Conservation (phyloP, 2,888 invertebrate species). For the Drymonia ruficornis region DNA sequence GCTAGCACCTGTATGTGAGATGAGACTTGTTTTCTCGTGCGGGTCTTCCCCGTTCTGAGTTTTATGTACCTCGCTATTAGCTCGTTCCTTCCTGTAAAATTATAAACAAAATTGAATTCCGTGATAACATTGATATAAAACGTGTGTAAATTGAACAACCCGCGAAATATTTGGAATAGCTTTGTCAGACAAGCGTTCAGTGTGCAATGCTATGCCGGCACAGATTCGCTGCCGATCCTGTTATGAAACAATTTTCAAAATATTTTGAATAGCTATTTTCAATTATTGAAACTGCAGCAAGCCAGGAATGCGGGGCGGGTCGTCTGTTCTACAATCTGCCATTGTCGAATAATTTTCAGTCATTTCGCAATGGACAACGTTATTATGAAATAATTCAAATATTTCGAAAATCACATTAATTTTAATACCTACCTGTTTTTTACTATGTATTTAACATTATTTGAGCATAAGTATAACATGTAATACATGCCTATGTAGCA, state of each 20-base stretch:
- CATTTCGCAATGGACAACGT: constrained; percentile 26
- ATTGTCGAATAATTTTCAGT: constrained; percentile 53
- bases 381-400: constrained; percentile 27
- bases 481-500: too few species aligned
- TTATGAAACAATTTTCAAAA: constrained; percentile 84
- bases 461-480: too few species aligned
- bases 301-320: constrained; percentile 71
- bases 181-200: constrained; percentile 61
- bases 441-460: too few species aligned
- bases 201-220: constrained; percentile 64
- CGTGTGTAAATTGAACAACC: constrained; percentile 61
- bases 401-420: too few species aligned
- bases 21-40: constrained; percentile 99
- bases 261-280: constrained; percentile 84
- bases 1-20: constrained; percentile 99
- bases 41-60: constrained; percentile 99
- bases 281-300: constrained; percentile 80
- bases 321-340: constrained; percentile 51
- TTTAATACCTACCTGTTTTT: too few species aligned
- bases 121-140: constrained; percentile 22
- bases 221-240: constrained; percentile 59
- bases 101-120: neutral
- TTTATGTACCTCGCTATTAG: constrained; percentile 99
- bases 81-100: constrained; percentile 98
- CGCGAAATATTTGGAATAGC: constrained; percentile 71